Conservation (phyloP, 2,113 vertebrate genomes). For the Accipiter virgatus region DNA sequence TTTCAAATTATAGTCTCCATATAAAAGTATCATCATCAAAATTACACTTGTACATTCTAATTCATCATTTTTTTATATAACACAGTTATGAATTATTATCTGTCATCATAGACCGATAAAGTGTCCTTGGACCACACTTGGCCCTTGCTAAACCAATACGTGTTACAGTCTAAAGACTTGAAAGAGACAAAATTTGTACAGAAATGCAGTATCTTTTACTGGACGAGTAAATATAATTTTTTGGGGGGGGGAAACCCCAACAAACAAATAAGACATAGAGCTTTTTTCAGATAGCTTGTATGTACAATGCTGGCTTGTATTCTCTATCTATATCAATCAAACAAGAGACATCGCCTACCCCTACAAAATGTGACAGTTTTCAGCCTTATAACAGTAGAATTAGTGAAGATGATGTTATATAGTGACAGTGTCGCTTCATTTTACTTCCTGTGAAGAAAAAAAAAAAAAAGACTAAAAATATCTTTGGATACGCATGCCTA, state of each 20-base stretch:
- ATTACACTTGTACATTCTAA: neutral
- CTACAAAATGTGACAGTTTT: neutral
- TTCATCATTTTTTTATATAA: neutral
- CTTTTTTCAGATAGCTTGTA: neutral
- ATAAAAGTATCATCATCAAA: neutral
- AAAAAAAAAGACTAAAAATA: neutral
- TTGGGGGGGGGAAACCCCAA: rapidly evolving
- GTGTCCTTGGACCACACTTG: neutral
- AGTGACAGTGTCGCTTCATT: neutral
- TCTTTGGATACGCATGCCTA: neutral
- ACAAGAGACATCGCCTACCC: rapidly evolving
- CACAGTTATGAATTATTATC: no score
- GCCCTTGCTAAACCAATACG: rapidly evolving
- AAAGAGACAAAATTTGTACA: neutral
- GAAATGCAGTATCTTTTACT: neutral
- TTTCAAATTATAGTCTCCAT: neutral
- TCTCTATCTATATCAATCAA: neutral
- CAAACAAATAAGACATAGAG: neutral
- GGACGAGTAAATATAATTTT: neutral
- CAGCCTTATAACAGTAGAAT: neutral
- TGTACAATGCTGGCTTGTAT: neutral
- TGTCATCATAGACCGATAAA: neutral
- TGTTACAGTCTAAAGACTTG: neutral
- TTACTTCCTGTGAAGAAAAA: neutral
- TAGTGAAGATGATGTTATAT: neutral